Percentiles rank a stretch among this genome's conserved stretches.
These are phyloP conservation scores for Nymphicus hollandicus DNA, from an alignment of 2,113 vertebrate species.

Conservation along the genomic window DNA sequence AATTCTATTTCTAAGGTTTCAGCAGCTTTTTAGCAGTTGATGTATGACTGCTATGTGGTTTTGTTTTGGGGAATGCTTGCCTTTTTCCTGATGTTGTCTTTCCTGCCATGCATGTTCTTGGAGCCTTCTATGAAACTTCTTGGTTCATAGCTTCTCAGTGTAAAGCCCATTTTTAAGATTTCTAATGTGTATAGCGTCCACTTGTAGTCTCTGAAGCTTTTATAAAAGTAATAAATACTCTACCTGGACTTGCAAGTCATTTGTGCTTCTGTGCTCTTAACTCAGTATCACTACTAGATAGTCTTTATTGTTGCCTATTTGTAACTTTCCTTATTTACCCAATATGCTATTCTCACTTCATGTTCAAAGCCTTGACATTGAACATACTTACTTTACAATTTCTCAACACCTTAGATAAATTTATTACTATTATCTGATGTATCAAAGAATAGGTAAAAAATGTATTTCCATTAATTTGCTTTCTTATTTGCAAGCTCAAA, in stretches of 20 bases:
- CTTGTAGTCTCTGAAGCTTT: neutral
- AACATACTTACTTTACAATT: neutral
- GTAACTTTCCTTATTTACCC: neutral
- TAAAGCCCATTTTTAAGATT: neutral
- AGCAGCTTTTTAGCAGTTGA: neutral
- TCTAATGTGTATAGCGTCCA: neutral
- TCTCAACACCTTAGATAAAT: neutral
- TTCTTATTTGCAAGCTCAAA: neutral
- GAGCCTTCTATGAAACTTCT: neutral
- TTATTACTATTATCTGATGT: neutral
- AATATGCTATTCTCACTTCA: rapidly evolving
- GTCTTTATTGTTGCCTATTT: neutral
- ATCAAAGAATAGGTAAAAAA: neutral
- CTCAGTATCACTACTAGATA: neutral
- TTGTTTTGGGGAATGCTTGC: neutral
- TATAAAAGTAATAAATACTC: neutral
- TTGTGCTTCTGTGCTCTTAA: neutral
- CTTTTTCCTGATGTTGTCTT: neutral
- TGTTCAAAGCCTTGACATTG: neutral
- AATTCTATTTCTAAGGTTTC: neutral
- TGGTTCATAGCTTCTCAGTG: neutral
- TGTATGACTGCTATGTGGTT: neutral
- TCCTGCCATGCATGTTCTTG: neutral
- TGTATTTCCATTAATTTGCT: neutral
- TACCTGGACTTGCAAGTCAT: neutral